Base-by-base conservation (phyloP, 1,140 invertebrate species). In the Hyles euphorbiae region DNA sequence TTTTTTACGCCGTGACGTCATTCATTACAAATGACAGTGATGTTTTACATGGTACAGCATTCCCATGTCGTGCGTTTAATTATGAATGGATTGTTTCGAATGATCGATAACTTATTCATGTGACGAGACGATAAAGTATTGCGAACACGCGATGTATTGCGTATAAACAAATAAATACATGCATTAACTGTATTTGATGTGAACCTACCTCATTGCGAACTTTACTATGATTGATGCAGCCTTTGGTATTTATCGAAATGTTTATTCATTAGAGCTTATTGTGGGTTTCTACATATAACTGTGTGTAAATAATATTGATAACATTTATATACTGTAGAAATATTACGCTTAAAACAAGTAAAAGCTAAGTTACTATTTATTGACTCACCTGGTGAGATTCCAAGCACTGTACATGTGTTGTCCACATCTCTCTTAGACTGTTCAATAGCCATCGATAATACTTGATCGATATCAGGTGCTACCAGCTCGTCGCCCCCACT, bases 381-480 rank as follows among this genome's bases (percentile, higher is more conserved):
- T 48, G 12, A 8, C 92, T 93, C 87, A 97, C 96, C 96, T 87
- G 94, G 93, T 78, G 96, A 95, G 82, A 97, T 97, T 74, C 94
- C 95, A 64, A 97, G 91, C 56, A 95, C 92, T 3, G 93, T 92
- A 78, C 96, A 97, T 2, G 95, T 96, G 71, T 93, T 94, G 68
- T 95, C 93, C 40, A 97, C 95, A 78, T 97, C 96, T 69, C 94
- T 93, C 61, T 95, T 94, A 58, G 96, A 92, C 75, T 97, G 94
- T 70, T 97, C 95, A 67, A 97, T 95, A 5, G 95, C 96, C 76
- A 97, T 89, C 56, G 93, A 95, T 22, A 97, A 91, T 10, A 97
- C 94, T 5, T 95, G 95, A 77, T 96, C 96, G 63, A 97, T 95
- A 70, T 94, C 92, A 67, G 94, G 93, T 34, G 92, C 90, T n/a